Conservation (phyloP, 2,797 vertebrate genomes). For the Diplodus sargus region DNA sequence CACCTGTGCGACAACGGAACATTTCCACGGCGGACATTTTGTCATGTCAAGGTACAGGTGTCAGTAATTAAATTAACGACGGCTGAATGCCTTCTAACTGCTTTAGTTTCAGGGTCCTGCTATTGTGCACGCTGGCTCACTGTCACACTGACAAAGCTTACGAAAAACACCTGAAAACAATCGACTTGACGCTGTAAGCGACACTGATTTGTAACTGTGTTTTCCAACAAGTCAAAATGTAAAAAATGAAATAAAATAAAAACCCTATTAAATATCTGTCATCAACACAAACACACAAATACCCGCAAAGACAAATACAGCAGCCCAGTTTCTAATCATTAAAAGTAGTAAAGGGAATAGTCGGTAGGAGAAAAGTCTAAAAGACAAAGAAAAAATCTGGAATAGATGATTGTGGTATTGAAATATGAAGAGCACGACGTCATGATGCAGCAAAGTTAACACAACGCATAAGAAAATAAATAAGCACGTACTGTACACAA, state of each 20-base stretch:
- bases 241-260: background rate
- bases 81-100: background rate
- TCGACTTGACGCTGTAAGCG: background rate
- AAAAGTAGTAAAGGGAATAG: background rate
- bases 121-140: background rate
- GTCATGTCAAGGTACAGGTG: background rate
- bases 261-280: background rate
- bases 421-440: background rate
- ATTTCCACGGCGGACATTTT: background rate
- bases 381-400: background rate
- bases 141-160: background rate
- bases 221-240: background rate
- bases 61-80: background rate
- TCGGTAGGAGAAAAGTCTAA: background rate
- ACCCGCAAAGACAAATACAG: background rate
- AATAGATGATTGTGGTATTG: background rate
- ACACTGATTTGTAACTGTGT: background rate
- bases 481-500: background rate
- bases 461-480: background rate
- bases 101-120: background rate
- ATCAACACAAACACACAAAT: conserved; percentile 11
- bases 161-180: background rate
- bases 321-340: background rate
- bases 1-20: background rate
- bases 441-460: background rate